Conservation (phyloP, 2,888 invertebrate species). For the Phasia obesa region DNA sequence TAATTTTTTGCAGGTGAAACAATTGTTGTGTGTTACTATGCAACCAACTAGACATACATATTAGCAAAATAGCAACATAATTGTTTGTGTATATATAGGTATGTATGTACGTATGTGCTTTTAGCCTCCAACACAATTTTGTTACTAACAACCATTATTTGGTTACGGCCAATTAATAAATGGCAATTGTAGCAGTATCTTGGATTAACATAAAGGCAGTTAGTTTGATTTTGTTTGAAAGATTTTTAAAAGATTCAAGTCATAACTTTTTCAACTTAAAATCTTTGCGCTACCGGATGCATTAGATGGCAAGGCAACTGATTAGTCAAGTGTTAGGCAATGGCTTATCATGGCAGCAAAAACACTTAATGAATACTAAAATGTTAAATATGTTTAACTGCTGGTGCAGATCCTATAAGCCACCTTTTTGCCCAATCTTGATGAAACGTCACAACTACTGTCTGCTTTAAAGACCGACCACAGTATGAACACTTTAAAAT, state of each 20-base stretch:
- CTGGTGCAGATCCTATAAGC: background rate
- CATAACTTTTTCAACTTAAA: slow-evolving; percentile 44
- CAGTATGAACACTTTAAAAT: slow-evolving; percentile 45
- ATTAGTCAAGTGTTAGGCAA: slow-evolving; percentile 21
- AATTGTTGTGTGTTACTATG: background rate
- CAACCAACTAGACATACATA: slow-evolving; percentile 16
- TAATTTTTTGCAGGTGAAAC: slow-evolving; percentile 13
- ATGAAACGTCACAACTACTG: slow-evolving; percentile 55
- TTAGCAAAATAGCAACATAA: background rate
- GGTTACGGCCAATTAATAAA: slow-evolving; percentile 64
- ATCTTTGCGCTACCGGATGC: slow-evolving; percentile 56
- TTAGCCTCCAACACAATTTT: slow-evolving; percentile 47
- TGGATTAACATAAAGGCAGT: slow-evolving; percentile 48
- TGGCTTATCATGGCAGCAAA: background rate
- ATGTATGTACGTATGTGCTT: background rate
- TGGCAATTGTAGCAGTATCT: slow-evolving; percentile 26
- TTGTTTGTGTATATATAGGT: too few species aligned
- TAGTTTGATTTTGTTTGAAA: slow-evolving; percentile 27
- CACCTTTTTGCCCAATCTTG: slow-evolving; percentile 49
- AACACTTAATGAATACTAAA: background rate
- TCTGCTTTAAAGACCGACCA: slow-evolving; percentile 14
- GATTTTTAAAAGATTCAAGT: slow-evolving; percentile 47
- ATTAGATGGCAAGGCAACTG: slow-evolving; percentile 39
- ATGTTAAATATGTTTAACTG: background rate
- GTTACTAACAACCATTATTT: slow-evolving; percentile 33